Evolutionary conservation across 2,113 vertebrate species (phyloP), one percentile per base, ranked within the genome.

Genomic region (Corythaeola cristata): DNA sequence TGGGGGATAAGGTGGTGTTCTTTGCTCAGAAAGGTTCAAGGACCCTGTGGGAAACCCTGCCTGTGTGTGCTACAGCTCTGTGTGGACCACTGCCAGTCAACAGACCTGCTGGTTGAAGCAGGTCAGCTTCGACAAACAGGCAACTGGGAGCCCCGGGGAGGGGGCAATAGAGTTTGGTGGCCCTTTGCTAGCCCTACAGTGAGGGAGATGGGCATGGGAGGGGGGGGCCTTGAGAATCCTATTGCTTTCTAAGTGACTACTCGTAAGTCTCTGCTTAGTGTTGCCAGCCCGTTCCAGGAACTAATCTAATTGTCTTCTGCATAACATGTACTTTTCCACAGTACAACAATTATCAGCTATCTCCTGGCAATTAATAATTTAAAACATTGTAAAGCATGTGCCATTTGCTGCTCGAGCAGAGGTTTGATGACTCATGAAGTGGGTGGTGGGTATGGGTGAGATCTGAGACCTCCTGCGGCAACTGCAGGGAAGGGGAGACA

Each of bases 391-490:
- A 39, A 27, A 82, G 3, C 5, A 4, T 64, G 26, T 83, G 50
- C 58, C 22, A 56, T 80, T 89, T 85, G 72, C 75, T 83, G 30
- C 63, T 69, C 17, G 45, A 80, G 53, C 33, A 41, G 45, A 2
- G 3, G 37, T 86, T 45, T 90, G 53, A n/a, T 53, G 12, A 7
- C 28, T 20, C 58, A 35, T 30, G 59, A 77, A 58, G 89, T 0
- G 1, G 24, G 22, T 94, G 9, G 52, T 50, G 41, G 27, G 12
- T 17, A 6, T 2, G 26, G 45, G 15, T 0, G 0, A 69, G 41
- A 27, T 72, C 37, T 49, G 68, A 53, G 41, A 50, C 27, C 21
- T 66, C 44, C 17, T 41, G 26, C 33, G 53, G 44, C 22, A 72
- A 26, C 49, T 0, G 0, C 22, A 60, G 45, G 41, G 59, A 77